These are phyloP conservation scores for Passer montanus DNA, from an alignment of 2,113 vertebrate species.

Conservation along the genomic window DNA sequence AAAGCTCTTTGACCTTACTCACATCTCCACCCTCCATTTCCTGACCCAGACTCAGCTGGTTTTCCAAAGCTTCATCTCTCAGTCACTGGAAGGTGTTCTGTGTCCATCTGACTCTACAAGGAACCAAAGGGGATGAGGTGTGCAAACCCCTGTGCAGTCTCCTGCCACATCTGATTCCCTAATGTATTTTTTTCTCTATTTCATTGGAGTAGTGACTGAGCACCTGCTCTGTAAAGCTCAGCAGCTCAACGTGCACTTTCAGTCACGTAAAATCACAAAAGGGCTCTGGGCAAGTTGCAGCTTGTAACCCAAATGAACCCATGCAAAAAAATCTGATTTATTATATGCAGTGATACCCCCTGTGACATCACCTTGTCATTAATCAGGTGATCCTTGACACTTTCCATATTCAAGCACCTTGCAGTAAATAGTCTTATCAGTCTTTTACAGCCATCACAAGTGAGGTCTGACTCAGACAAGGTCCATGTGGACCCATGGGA, in stretches of 20 bases:
- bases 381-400: constrained; percentile 47
- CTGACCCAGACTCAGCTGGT: not conserved
- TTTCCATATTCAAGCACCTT: not conserved
- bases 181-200: not conserved
- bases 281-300: not conserved
- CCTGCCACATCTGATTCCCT: not conserved
- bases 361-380: not conserved
- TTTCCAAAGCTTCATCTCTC: not conserved
- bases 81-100: not conserved
- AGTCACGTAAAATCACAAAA: not conserved
- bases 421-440: constrained; percentile 24
- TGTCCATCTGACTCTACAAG: not conserved
- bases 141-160: not conserved
- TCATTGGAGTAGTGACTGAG: not conserved
- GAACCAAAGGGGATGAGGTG: not conserved
- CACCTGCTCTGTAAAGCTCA: not conserved
- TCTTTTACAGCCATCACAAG: not conserved
- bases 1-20: not conserved
- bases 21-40: not conserved
- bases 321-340: not conserved
- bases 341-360: not conserved
- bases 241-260: not conserved
- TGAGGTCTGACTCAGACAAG: not conserved
- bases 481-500: not conserved
- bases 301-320: not conserved